Evolutionary conservation across 1,140 invertebrate species (phyloP).

Genomic region (Xylocopa sonorina): DNA sequence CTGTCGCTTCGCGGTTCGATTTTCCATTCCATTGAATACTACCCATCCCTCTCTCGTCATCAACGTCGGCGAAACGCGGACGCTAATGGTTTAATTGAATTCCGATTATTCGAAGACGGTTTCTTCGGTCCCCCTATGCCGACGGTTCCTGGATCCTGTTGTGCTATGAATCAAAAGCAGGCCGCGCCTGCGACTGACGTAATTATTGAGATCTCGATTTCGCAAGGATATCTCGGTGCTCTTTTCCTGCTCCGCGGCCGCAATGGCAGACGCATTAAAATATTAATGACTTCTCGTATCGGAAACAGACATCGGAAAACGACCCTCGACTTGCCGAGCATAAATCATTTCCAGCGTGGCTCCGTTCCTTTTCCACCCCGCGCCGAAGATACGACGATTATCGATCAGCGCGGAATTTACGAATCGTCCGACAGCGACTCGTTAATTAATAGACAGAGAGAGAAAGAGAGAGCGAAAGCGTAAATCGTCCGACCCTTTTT

Average conservation of each 20-base stretch:
- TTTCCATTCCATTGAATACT: slow-evolving; percentile 69
- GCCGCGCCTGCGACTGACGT: slow-evolving; percentile 76
- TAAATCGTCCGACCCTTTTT: slow-evolving; percentile 40
- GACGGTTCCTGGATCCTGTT: slow-evolving; percentile 69
- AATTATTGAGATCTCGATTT: slow-evolving; percentile 80
- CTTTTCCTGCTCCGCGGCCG: slow-evolving; percentile 36
- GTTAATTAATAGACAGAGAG: too few species aligned
- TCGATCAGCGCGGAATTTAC: too few species aligned
- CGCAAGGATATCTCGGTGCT: slow-evolving; percentile 53
- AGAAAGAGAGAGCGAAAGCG: not conserved
- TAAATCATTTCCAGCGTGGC: slow-evolving; percentile 59
- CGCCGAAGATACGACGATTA: too few species aligned
- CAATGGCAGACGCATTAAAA: slow-evolving; percentile 74
- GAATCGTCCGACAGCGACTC: too few species aligned
- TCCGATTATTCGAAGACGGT: slow-evolving; percentile 79
- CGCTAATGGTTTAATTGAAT: slow-evolving; percentile 81
- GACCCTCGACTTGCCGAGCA: slow-evolving; percentile 59
- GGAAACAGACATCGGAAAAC: slow-evolving; percentile 63
- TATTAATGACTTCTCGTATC: slow-evolving; percentile 74
- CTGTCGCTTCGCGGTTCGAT: slow-evolving; percentile 65
- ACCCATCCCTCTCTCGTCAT: slow-evolving; percentile 48
- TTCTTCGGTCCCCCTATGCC: slow-evolving; percentile 58
- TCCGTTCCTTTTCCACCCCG: slow-evolving; percentile 35
- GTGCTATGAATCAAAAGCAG: slow-evolving; percentile 80
- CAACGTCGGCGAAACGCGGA: slow-evolving; percentile 31